Evolutionary conservation across 2,113 vertebrate genomes (phyloP), one percentile per base, ranked within the genome.

Genomic region (Scytalopus superciliaris): DNA sequence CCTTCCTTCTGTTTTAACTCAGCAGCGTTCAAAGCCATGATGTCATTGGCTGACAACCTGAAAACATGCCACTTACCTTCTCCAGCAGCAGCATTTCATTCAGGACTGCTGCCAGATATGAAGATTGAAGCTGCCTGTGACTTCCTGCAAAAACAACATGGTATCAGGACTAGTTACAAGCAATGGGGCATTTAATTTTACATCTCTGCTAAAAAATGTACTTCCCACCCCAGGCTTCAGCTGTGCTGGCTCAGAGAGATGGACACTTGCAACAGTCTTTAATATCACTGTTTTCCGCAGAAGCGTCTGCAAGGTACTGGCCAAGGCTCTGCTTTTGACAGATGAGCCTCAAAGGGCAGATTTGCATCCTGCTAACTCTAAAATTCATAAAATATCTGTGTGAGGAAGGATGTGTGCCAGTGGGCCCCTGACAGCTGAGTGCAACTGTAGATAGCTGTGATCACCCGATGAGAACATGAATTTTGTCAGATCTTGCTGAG

Each of bases 401-500:
- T 56, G 40, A 82, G 66, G 69, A 87, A 75, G 80, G 83, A 77
- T 55, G 63, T 8, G 16, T 89, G 59, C 0, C 0, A 66, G 72
- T 28, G 72, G 69, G 73, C 23, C 39, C 73, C 45, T 73, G 79
- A 18, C 2, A 6, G 79, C 79, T 73, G 55, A 90, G 72, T 11
- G 47, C 90, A 84, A 27, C 35, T 0, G 0, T 11, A 88, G 70
- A 53, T 44, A 66, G 64, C 67, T 87, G 76, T 44, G 68, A 86
- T 84, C 72, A 80, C 55, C 72, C 0, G 1, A 81, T 16, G 76
- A 86, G 83, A 84, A 66, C 63, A 35, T 7, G 42, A 74, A 47
- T 86, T 93, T 77, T 80, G 80, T 74, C 68, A 85, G 83, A 50
- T 92, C 73, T 92, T 90, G 76, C 88, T 80, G 91, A 93, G 73